Conservation (phyloP, 2,888 invertebrate genomes). For the Crematogaster levior region DNA sequence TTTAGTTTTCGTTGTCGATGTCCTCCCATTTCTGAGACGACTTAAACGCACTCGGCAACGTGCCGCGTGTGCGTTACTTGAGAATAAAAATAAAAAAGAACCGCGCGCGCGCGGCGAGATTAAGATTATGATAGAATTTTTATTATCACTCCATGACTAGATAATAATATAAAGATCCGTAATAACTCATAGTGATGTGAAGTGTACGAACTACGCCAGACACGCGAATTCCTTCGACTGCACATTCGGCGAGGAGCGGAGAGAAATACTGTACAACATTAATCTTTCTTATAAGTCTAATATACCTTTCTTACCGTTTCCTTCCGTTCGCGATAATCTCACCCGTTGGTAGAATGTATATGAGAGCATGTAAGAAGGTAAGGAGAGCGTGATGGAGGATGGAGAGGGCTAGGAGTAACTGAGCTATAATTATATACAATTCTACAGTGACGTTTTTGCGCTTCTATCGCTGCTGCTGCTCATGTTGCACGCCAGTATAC, state of each 20-base stretch:
- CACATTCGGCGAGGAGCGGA: constrained; percentile 64
- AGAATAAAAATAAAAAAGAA: background rate
- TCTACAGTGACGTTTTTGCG: constrained; percentile 73
- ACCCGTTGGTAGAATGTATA: constrained; percentile 40
- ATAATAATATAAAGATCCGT: constrained; percentile 85
- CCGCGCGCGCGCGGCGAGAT: constrained; percentile 25
- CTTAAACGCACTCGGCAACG: background rate
- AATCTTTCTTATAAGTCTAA: constrained; percentile 64
- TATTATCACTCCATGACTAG: constrained; percentile 85
- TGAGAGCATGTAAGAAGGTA: constrained; percentile 20
- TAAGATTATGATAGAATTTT: constrained; percentile 84
- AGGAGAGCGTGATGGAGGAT: constrained; percentile 37
- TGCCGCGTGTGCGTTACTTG: background rate
- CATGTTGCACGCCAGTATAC: background rate
- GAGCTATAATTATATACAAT: constrained; percentile 65
- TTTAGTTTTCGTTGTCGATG: background rate
- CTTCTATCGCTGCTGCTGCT: constrained; percentile 38
- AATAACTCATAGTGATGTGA: constrained; percentile 80
- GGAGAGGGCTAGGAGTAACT: background rate
- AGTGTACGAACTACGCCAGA: constrained; percentile 70
- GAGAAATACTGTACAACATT: constrained; percentile 72
- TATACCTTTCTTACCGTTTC: constrained; percentile 57
- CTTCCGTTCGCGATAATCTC: constrained; percentile 33
- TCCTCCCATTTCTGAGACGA: background rate
- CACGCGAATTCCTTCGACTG: constrained; percentile 60